These are phyloP conservation scores for Cryptotis parvus DNA, from an alignment of 2,113 vertebrate genomes.

Conservation along the genomic window DNA sequence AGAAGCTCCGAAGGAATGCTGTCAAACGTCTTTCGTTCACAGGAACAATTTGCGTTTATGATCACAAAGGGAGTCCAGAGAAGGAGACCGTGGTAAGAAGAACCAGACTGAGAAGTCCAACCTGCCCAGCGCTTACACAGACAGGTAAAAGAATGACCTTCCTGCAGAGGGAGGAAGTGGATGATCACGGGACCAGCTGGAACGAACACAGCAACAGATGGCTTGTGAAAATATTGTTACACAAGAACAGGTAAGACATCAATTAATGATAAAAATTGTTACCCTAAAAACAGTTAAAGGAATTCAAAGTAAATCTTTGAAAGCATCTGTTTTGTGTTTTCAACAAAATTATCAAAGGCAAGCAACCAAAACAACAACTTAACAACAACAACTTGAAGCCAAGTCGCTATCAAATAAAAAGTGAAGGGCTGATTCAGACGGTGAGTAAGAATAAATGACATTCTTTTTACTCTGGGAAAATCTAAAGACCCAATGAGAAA, in stretches of 20 bases:
- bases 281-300: conserved; percentile 30
- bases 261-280: conserved; percentile 40
- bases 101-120: not conserved
- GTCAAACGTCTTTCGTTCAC: not conserved
- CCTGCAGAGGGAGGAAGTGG: conserved; percentile 18
- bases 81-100: not conserved
- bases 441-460: conserved; percentile 24
- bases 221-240: conserved; percentile 65
- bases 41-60: not conserved
- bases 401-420: conserved; percentile 34
- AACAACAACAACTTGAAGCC: too few relatives aligned
- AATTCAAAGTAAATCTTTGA: conserved; percentile 58
- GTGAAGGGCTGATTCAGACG: conserved; percentile 31
- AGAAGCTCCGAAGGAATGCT: not conserved
- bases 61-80: not conserved
- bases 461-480: not conserved
- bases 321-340: conserved; percentile 62
- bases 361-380: too few relatives aligned
- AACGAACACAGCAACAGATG: not conserved
- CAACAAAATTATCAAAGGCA: conserved; percentile 32
- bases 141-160: not conserved
- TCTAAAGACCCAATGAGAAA: conserved; percentile 4
- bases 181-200: conserved; percentile 34
- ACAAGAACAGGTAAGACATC: conserved; percentile 49
- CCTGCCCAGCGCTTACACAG: not conserved